phyloP scores from a whole-genome alignment of 2,888 invertebrate genomes.

The Stomorhina lunata region DNA sequence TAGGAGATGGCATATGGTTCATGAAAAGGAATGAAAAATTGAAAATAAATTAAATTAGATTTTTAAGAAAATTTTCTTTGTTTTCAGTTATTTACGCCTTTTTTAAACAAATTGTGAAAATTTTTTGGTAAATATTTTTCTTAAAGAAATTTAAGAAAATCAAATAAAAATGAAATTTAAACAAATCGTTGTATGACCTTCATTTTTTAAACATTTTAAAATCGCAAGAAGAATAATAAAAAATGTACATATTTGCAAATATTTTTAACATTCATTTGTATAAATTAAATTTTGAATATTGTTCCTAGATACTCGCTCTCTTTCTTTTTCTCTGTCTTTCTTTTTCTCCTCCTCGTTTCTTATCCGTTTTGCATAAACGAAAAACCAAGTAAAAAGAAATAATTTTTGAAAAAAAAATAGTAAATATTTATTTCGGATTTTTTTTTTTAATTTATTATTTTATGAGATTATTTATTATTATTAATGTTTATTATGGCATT shows the following conservation, averaged over 20 bases:
- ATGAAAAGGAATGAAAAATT: no score
- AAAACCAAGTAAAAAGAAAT: no score
- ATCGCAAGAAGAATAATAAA: neutral
- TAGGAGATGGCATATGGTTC: no score
- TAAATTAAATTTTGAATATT: neutral
- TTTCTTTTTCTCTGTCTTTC: no score
- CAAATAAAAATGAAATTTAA: constrained; percentile 10
- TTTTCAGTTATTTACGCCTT: no score
- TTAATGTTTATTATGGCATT: constrained; percentile 24
- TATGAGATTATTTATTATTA: constrained; percentile 21
- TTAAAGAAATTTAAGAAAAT: neutral
- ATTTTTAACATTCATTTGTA: constrained; percentile 14
- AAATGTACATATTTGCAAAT: neutral
- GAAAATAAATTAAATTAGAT: no score
- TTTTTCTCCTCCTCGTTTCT: no score
- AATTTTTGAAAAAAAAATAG: constrained; percentile 13
- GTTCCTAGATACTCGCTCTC: no score
- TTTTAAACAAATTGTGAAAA: neutral
- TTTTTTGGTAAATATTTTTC: no score
- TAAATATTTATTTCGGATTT: constrained; percentile 16
- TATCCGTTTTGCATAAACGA: neutral
- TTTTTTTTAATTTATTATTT: constrained; percentile 3
- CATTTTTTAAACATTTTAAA: constrained; percentile 17
- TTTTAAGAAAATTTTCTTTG: no score
- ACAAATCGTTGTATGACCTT: constrained; percentile 17